Percentiles rank a stretch among this genome's conserved stretches.
Conservation (phyloP, 2,888 invertebrate genomes). For the Cancer borealis region DNA sequence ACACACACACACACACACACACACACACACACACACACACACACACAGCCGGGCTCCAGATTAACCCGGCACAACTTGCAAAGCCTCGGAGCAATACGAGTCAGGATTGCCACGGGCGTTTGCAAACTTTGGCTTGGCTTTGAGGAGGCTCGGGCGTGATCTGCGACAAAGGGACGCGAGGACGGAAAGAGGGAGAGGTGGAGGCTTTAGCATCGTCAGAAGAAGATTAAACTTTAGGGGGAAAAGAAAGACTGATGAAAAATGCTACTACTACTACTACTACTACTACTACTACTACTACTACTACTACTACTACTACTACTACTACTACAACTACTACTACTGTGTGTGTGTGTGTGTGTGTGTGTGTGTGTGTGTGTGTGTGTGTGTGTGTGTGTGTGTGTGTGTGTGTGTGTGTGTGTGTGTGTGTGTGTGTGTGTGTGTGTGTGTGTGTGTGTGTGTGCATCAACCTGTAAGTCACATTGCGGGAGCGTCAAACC, state of each 20-base stretch:
- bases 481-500: not conserved
- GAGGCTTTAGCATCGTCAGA: not conserved
- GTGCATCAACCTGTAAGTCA: not conserved
- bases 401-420: no score
- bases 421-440: no score
- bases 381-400: no score
- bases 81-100: conserved; percentile 18
- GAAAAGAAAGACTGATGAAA: not conserved
- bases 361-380: no score
- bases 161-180: not conserved
- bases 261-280: not conserved
- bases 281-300: not conserved
- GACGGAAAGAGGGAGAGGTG: not conserved
- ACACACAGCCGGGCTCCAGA: not conserved
- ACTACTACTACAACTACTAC: not conserved
- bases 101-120: conserved; percentile 27
- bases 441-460: not conserved
- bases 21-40: not conserved
- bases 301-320: not conserved
- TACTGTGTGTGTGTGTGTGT: not conserved
- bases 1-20: not conserved
- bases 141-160: conserved; percentile 27
- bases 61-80: conserved; percentile 32
- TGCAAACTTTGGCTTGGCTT: conserved; percentile 13
- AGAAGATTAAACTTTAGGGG: conserved; percentile 22